Base-by-base conservation (phyloP, 2,888 invertebrate genomes). In the Drosophila birchii region DNA sequence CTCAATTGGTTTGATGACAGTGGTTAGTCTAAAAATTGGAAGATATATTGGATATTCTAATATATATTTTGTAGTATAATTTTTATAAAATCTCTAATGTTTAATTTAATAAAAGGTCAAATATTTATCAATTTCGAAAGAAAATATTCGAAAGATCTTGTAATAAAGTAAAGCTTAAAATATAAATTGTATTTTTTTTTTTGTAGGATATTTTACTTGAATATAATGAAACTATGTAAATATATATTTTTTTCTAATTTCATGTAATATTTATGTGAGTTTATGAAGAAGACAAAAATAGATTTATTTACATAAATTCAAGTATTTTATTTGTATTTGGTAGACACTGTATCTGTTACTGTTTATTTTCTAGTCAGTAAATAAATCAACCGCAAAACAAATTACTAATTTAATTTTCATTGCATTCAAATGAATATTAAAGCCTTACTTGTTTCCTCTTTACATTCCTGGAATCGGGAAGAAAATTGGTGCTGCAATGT, bases 341-440 rank as follows among this genome's bases (percentile, higher is more conserved):
- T 11, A 6, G 0, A 3, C 23, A 41, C 51, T 58, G 49, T 51
- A 20, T 2, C 26, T 51, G 23, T 57, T 14, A 70, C 45, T 54
- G 71, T 53, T 60, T 32, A 71, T 53, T 60, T 71, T 59, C 45
- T 41, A 53, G 53, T 53, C 51, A 60, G 59, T 47, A 53, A 70
- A 70, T 71, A 70, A 70, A 60, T 70, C 70, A 60, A 71, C 60
- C 70, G 60, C 70, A 70, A 70, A 60, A 60, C 71, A 70, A 70
- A 70, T 70, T 70, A 70, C 60, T 70, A 70, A 70, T 70, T 70
- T 70, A 60, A 70, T 70, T 70, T 70, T 51, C 71, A 70, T 60
- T 70, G 71, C 38, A 54, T 60, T 70, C 71, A 41, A 34, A 36
- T 49, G 67, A 26, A 69, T 43, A 41, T 60, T 70, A 60, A 55